These are phyloP conservation scores for Phymorhynchus buccinoides DNA, from an alignment of 1,140 invertebrate genomes.

Conservation along the genomic window DNA sequence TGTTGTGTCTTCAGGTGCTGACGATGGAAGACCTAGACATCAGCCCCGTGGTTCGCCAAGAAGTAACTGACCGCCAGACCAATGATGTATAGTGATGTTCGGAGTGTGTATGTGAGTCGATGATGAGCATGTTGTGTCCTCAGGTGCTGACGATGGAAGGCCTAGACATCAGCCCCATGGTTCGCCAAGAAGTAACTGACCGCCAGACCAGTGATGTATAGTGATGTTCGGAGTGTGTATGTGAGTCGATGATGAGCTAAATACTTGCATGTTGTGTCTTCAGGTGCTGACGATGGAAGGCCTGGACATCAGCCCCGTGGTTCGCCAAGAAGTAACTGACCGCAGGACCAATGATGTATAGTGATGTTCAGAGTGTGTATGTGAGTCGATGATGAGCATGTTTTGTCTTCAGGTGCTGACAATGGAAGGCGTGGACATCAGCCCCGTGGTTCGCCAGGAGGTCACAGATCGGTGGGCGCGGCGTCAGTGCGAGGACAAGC, in stretches of 20 bases:
- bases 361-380: too few species aligned
- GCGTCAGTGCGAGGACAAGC: conserved; percentile 32
- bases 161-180: conserved; percentile 22
- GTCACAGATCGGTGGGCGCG: conserved; percentile 41
- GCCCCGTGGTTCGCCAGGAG: conserved; percentile 37
- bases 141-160: conserved; percentile 45
- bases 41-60: conserved; percentile 33
- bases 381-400: too few species aligned
- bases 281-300: conserved; percentile 45
- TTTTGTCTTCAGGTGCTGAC: conserved; percentile 38
- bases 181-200: conserved; percentile 39
- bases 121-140: too few species aligned
- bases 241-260: too few species aligned
- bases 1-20: conserved; percentile 34
- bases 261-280: too few species aligned
- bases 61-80: conserved; percentile 41
- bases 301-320: conserved; percentile 23
- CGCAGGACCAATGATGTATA: too few species aligned
- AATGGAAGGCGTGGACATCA: conserved; percentile 36
- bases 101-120: too few species aligned
- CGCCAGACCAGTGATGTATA: too few species aligned
- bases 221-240: too few species aligned
- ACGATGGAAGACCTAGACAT: conserved; percentile 39
- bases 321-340: conserved; percentile 39
- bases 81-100: too few species aligned